Evolutionary conservation across 2,113 vertebrate species (phyloP).

Genomic region (Tupaia tana): DNA sequence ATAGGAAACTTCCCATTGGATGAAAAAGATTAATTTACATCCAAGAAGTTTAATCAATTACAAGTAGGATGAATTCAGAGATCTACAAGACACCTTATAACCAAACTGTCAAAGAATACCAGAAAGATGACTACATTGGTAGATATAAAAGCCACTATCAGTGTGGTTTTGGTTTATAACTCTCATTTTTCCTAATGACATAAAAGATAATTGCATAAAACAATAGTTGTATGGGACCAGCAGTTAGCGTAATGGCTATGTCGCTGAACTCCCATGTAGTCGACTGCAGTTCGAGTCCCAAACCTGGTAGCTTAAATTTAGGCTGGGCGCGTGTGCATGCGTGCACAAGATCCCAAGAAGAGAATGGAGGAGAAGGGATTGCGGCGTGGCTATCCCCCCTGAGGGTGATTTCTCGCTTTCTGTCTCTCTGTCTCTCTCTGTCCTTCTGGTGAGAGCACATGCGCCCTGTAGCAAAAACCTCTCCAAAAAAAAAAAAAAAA

Average conservation of each 20-base stretch:
- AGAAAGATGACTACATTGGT: background rate
- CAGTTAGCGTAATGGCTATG: too few relatives aligned
- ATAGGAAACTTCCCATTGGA: background rate
- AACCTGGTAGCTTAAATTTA: too few relatives aligned
- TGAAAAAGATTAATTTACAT: conserved; percentile 28
- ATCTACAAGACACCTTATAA: background rate
- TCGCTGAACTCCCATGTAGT: too few relatives aligned
- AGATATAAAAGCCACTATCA: conserved; percentile 16
- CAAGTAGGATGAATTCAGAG: conserved; percentile 5
- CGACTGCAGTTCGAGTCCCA: too few relatives aligned
- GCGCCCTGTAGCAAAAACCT: too few relatives aligned
- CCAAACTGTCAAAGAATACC: background rate
- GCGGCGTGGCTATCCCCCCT: too few relatives aligned
- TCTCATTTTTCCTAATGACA: background rate
- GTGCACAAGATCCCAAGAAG: too few relatives aligned
- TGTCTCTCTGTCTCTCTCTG: too few relatives aligned
- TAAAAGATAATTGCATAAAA: conserved; percentile 31
- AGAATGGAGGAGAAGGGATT: too few relatives aligned
- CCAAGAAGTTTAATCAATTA: background rate
- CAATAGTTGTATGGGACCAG: background rate
- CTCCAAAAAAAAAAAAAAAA: background rate
- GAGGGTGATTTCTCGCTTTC: too few relatives aligned
- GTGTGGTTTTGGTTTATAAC: background rate
- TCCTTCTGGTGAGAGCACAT: too few relatives aligned
- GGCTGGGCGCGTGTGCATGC: too few relatives aligned